Percentiles rank a stretch among this genome's conserved stretches.
phyloP scores from a whole-genome alignment of 2,888 invertebrate genomes.

The Drosophila affinis region DNA sequence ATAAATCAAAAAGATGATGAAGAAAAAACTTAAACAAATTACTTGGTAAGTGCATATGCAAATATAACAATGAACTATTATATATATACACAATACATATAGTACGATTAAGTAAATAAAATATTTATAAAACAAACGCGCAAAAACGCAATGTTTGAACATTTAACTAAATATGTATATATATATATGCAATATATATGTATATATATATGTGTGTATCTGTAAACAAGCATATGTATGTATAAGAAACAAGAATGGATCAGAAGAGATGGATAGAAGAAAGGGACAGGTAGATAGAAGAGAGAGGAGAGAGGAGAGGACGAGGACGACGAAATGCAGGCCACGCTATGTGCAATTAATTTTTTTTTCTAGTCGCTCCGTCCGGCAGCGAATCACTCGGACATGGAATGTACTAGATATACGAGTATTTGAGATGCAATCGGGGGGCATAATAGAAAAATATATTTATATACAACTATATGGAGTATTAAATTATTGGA shows the following conservation, averaged over 20 bases:
- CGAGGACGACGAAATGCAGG: conserved; percentile 59
- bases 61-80: conserved; percentile 78
- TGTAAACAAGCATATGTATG: too few species aligned
- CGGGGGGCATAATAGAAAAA: conserved; percentile 70
- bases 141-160: conserved; percentile 57
- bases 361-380: conserved; percentile 70
- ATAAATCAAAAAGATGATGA: conserved; percentile 66
- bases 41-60: conserved; percentile 71
- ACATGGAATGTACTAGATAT: conserved; percentile 38
- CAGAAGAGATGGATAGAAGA: conserved; percentile 15
- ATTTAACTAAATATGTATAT: conserved; percentile 62
- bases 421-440: conserved; percentile 45
- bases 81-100: conserved; percentile 61
- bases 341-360: conserved; percentile 77
- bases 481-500: conserved; percentile 73
- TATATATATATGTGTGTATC: conserved; percentile 42
- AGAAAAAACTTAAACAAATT: conserved; percentile 71
- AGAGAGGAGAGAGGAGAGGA: conserved; percentile 5
- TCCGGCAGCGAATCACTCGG: conserved; percentile 38
- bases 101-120: conserved; percentile 74
- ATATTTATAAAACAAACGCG: conserved; percentile 69
- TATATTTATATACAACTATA: conserved; percentile 76
- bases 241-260: conserved; percentile 34
- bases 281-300: too few species aligned
- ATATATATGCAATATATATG: conserved; percentile 53